Percentiles rank a stretch among this genome's conserved stretches.
phyloP scores from a whole-genome alignment of 1,140 invertebrate species.

The Tetragonula clypearis region DNA sequence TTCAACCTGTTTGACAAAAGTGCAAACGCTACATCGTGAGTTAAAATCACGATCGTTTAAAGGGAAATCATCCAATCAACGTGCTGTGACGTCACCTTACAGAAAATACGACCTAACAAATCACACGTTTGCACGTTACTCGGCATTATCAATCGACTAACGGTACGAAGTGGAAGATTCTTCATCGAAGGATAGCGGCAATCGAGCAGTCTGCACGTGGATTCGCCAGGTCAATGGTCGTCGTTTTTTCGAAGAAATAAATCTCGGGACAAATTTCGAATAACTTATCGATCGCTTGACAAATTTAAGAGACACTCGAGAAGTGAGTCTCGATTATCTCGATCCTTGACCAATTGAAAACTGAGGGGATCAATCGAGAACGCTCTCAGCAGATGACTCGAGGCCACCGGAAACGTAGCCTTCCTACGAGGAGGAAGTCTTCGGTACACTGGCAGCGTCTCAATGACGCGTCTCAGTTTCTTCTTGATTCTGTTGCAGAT shows the following conservation, averaged over 20 bases:
- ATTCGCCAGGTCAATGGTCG: slow-evolving; percentile 55
- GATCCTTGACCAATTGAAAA: background rate
- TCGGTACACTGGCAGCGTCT: slow-evolving; percentile 12
- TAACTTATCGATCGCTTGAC: background rate
- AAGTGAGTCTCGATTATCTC: background rate
- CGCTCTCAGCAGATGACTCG: background rate
- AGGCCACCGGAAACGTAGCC: background rate
- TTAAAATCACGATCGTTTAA: too few relatives aligned
- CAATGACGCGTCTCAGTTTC: slow-evolving; percentile 47
- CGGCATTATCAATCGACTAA: slow-evolving; percentile 60
- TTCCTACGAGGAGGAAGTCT: slow-evolving; percentile 22
- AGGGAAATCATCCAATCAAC: background rate
- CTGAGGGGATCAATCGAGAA: slow-evolving; percentile 21
- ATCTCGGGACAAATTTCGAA: background rate
- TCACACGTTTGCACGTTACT: slow-evolving; percentile 41
- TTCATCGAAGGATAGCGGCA: slow-evolving; percentile 60
- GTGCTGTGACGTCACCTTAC: background rate
- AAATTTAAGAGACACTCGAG: background rate
- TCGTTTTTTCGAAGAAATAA: background rate
- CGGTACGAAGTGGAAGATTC: slow-evolving; percentile 43
- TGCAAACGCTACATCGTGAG: too few relatives aligned
- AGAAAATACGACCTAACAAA: slow-evolving; percentile 42
- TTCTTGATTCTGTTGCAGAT: slow-evolving; percentile 45
- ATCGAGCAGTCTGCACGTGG: slow-evolving; percentile 46
- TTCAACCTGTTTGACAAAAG: too few relatives aligned